These are phyloP conservation scores for Pterophyllum scalare DNA, from an alignment of 2,113 vertebrate species.

Conservation along the genomic window DNA sequence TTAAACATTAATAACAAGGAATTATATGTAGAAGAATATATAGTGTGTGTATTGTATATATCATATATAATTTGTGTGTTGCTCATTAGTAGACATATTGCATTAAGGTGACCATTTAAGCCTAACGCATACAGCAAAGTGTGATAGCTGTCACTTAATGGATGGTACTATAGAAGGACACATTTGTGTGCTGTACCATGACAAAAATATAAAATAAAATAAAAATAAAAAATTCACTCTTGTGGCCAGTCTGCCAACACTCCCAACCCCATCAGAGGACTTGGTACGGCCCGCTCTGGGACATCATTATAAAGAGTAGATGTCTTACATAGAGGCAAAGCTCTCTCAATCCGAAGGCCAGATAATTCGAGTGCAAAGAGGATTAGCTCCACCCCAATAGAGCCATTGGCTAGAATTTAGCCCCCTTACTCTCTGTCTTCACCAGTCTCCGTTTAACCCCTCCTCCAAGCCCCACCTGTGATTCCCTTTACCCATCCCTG, in stretches of 20 bases:
- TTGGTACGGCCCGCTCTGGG: conserved; percentile 68
- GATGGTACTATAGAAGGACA: background rate
- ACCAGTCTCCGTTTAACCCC: conserved; percentile 66
- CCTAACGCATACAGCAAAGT: background rate
- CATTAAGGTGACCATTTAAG: background rate
- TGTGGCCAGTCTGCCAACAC: background rate
- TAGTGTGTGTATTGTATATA: background rate
- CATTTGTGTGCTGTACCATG: background rate
- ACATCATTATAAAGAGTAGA: conserved; percentile 81
- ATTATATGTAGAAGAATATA: background rate
- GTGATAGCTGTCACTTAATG: background rate
- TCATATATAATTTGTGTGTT: background rate
- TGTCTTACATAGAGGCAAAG: conserved; percentile 82
- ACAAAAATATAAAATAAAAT: background rate
- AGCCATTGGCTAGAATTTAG: conserved; percentile 92
- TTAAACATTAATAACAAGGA: background rate
- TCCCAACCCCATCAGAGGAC: conserved; percentile 18
- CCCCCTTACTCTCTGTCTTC: conserved; percentile 72
- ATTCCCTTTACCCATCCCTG: conserved; percentile 29
- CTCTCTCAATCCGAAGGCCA: conserved; percentile 88
- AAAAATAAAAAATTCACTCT: background rate
- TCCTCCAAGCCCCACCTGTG: conserved; percentile 46
- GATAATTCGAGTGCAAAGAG: conserved; percentile 91
- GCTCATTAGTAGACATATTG: background rate
- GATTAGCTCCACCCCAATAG: conserved; percentile 90